phyloP scores from a whole-genome alignment of 2,797 vertebrate genomes.

The Pelobates cultripes region DNA sequence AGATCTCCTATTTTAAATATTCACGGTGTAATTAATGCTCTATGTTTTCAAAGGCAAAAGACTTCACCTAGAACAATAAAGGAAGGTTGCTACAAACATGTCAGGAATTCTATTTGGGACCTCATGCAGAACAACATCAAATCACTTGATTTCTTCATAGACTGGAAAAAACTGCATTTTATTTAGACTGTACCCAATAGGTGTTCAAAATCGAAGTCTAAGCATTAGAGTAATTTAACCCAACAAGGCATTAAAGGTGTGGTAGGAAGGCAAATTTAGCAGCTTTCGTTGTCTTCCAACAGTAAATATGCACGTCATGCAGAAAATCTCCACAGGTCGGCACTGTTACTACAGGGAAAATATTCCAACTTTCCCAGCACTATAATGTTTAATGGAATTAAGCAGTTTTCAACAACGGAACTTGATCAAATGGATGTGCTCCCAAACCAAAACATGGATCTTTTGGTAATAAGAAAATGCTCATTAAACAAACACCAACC shows the following conservation, averaged over 20 bases:
- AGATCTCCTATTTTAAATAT: too few species aligned
- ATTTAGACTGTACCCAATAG: neutral
- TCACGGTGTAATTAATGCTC: too few species aligned
- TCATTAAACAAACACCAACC: neutral
- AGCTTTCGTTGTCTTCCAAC: neutral
- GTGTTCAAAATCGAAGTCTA: neutral
- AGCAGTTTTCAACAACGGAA: conserved; percentile 1
- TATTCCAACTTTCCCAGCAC: neutral
- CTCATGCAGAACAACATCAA: neutral
- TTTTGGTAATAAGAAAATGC: neutral
- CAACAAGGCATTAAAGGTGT: neutral
- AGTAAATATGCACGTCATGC: conserved; percentile 1
- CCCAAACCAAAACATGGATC: neutral
- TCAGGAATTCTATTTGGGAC: too few species aligned
- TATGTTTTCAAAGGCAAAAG: too few species aligned
- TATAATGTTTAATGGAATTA: neutral
- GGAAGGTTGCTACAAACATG: too few species aligned
- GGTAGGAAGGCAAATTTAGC: neutral
- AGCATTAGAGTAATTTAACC: neutral
- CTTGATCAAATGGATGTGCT: neutral
- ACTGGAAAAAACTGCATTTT: neutral
- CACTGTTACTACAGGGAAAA: conserved; percentile 27
- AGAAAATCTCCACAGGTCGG: conserved; percentile 34
- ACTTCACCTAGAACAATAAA: too few species aligned
- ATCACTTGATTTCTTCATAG: neutral